Conservation (phyloP, 2,113 vertebrate genomes). For the Silurus glanis region DNA sequence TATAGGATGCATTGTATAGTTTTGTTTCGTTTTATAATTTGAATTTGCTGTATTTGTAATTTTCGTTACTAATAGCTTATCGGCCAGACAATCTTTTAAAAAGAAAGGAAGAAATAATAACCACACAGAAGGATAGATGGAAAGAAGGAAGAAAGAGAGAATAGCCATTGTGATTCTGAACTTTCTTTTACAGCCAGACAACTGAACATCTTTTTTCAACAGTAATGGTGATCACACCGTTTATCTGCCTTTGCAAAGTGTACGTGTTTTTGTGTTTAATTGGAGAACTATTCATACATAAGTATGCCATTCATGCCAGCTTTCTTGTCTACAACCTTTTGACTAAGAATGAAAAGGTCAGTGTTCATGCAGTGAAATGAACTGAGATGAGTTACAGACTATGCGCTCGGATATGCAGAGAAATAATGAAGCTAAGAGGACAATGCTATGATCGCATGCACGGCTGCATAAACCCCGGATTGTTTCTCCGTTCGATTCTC, state of each 20-base stretch:
- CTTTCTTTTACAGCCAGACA: background rate
- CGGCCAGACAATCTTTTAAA: background rate
- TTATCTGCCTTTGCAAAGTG: background rate
- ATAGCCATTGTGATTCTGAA: background rate
- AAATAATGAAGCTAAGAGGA: background rate
- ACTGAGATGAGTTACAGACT: background rate
- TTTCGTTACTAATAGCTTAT: background rate
- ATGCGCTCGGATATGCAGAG: background rate
- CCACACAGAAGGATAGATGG: background rate
- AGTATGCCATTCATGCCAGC: background rate
- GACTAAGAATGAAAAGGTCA: background rate
- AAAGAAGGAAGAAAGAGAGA: background rate
- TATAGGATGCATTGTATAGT: background rate
- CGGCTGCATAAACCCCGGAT: too few relatives aligned
- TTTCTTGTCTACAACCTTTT: background rate
- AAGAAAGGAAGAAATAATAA: background rate
- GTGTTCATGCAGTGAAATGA: background rate
- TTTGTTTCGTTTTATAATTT: background rate
- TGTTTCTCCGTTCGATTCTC: too few relatives aligned
- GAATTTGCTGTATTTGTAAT: background rate
- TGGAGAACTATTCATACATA: background rate
- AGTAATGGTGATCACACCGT: background rate
- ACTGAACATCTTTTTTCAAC: background rate
- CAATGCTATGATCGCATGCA: too few relatives aligned
- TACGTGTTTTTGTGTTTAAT: background rate